A percentile compares a stretch with the other conserved stretches of the same genome.
These are phyloP conservation scores for Dicentrarchus labrax DNA, from an alignment of 2,113 vertebrate genomes.

Conservation along the genomic window DNA sequence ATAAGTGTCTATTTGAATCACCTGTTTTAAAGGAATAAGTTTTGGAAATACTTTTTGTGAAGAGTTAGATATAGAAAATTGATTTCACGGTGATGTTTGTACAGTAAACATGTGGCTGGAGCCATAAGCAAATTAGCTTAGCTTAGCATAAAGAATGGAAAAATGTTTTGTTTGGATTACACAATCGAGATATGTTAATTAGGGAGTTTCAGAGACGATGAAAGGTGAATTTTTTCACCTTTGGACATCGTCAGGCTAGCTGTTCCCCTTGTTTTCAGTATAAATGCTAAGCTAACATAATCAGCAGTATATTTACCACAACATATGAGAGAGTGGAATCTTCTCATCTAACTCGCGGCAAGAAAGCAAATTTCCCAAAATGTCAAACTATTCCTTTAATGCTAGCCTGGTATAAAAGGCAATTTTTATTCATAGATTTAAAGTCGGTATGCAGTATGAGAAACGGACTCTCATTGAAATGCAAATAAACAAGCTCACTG, in stretches of 20 bases:
- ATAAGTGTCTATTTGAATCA: neutral
- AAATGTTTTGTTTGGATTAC: neutral
- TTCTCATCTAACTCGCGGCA: neutral
- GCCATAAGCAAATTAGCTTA: neutral
- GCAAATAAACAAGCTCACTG: conserved; percentile 7
- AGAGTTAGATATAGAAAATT: neutral
- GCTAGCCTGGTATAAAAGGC: neutral
- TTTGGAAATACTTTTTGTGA: neutral
- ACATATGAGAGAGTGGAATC: neutral
- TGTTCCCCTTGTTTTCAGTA: neutral
- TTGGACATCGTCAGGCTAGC: neutral
- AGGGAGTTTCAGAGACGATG: too few relatives aligned
- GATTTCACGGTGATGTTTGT: neutral
- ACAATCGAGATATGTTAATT: neutral
- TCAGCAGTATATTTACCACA: neutral
- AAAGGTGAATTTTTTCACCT: neutral
- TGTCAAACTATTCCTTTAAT: neutral
- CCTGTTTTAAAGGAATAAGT: neutral
- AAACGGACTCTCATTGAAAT: neutral
- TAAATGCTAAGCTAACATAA: neutral
- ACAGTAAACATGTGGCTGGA: neutral
- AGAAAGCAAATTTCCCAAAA: neutral
- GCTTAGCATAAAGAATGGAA: neutral
- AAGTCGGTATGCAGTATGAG: conserved; percentile 1
- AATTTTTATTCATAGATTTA: neutral